A percentile compares a stretch with the other conserved stretches of the same genome.
phyloP scores from a whole-genome alignment of 2,113 vertebrate genomes.

The Tapirus terrestris region DNA sequence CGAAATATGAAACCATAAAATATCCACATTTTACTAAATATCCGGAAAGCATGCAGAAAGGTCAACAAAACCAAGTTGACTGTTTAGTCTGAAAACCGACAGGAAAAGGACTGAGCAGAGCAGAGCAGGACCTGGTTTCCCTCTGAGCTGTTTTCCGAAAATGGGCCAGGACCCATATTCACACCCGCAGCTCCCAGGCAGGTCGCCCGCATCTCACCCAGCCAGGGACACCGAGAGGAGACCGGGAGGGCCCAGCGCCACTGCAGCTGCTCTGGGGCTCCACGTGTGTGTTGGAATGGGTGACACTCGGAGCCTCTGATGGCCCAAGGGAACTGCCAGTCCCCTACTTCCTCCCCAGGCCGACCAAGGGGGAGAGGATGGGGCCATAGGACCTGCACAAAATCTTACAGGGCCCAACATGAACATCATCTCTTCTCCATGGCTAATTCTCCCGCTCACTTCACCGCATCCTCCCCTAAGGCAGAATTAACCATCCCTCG shows the following conservation, averaged over 20 bases:
- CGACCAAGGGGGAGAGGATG: neutral
- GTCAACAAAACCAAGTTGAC: neutral
- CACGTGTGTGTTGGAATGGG: accelerated
- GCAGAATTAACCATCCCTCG: neutral
- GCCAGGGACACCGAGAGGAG: neutral
- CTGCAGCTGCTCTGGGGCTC: neutral
- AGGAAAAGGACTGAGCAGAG: neutral
- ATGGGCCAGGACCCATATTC: neutral
- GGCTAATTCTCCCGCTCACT: too few species aligned
- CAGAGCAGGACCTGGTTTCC: neutral
- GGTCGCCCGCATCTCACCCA: neutral
- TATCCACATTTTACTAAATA: neutral
- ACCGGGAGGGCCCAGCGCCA: neutral
- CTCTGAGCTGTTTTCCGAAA: slow-evolving; percentile 12
- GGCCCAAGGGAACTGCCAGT: neutral
- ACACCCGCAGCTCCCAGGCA: too few species aligned
- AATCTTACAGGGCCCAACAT: neutral
- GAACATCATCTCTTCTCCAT: neutral
- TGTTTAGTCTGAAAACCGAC: neutral
- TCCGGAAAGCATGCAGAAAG: neutral
- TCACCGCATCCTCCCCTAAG: neutral
- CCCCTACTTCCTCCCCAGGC: neutral
- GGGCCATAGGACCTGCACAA: too few species aligned
- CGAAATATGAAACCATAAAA: neutral
- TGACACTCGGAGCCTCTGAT: too few species aligned